phyloP scores from a whole-genome alignment of 2,888 invertebrate species.

The Melanostoma scalare region DNA sequence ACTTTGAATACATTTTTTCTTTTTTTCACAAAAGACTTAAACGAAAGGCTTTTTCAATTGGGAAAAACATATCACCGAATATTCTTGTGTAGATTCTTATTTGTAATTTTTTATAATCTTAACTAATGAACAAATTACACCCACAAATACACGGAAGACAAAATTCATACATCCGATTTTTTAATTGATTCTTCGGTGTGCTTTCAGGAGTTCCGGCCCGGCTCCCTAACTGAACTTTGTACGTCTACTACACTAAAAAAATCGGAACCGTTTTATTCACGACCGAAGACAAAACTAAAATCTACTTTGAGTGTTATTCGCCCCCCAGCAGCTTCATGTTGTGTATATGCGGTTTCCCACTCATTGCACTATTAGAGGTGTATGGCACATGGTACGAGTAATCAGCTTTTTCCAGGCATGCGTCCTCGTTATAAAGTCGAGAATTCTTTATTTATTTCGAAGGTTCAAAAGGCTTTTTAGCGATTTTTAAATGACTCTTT shows the following conservation, averaged over 20 bases:
- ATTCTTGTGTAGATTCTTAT: no score
- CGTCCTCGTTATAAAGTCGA: slow-evolving; percentile 50
- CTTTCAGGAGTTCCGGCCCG: slow-evolving; percentile 37
- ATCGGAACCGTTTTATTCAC: slow-evolving; percentile 50
- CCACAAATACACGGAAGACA: slow-evolving; percentile 16
- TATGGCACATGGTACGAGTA: slow-evolving; percentile 69
- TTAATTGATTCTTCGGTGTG: slow-evolving; percentile 31
- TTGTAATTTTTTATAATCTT: neutral
- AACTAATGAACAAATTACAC: slow-evolving; percentile 4
- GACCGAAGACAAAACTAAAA: slow-evolving; percentile 55
- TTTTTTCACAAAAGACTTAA: slow-evolving; percentile 28
- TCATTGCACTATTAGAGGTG: slow-evolving; percentile 49
- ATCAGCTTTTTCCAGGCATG: slow-evolving; percentile 68
- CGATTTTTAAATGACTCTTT: slow-evolving; percentile 1
- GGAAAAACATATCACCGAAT: neutral
- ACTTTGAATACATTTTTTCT: slow-evolving; percentile 16
- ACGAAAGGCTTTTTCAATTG: slow-evolving; percentile 2
- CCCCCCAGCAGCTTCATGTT: slow-evolving; percentile 50
- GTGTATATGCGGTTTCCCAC: slow-evolving; percentile 58
- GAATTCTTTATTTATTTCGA: slow-evolving; percentile 31
- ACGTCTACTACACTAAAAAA: slow-evolving; percentile 31
- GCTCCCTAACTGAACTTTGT: slow-evolving; percentile 12
- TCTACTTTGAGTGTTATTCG: slow-evolving; percentile 69
- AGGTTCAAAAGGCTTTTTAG: neutral
- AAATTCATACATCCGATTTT: slow-evolving; percentile 16